Base-by-base conservation (phyloP, 2,113 vertebrate genomes). In the Naja naja region DNA sequence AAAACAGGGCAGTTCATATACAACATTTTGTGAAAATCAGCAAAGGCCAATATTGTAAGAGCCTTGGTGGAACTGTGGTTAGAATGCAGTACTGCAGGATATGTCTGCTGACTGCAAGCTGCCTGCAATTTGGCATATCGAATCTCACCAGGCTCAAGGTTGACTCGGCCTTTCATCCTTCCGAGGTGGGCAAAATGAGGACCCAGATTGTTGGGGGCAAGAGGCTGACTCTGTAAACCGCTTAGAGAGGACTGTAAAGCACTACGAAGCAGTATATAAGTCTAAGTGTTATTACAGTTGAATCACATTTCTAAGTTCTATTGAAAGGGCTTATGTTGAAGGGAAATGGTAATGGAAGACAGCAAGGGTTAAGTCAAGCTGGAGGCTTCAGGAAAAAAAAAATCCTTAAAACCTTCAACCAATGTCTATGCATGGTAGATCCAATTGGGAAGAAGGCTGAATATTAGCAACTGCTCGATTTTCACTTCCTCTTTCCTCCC, bases 1-100 rank as follows among this genome's bases (percentile, higher is more conserved):
- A 12, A 87, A 43, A 49, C 25, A 2, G n/a, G n/a, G n/a, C 64
- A 74, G 30, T 18, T 16, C 64, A 74, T 74, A 74, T 74, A 34
- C n/a, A 74, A 6, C 14, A 34, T 5, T n/a, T 30, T 94, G 34
- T 16, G 55, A 91, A 93, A 34, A n/a, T 27, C 56, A 85, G 88
- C 45, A 43, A 89, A 34, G 89, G 88, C 39, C 92, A 94, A 87
- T 91, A 88, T 87, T 91, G 90, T 25, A 56, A 56, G 55, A 56
- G 6, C 55, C 20, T 23, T 8, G 6, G 22, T 56, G 6, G 20
- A 1, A 6, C 22, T 23, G 55, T 56, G 54, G 18, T 55, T 55
- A 55, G 18, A 55, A 55, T 55, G 18, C 54, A 55, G 5, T 55
- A 55, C 54, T 55, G 18, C 54, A 55, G 18, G 18, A 4, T 55